These are phyloP conservation scores for Nephila pilipes DNA, from an alignment of 1,140 invertebrate genomes.

Conservation along the genomic window DNA sequence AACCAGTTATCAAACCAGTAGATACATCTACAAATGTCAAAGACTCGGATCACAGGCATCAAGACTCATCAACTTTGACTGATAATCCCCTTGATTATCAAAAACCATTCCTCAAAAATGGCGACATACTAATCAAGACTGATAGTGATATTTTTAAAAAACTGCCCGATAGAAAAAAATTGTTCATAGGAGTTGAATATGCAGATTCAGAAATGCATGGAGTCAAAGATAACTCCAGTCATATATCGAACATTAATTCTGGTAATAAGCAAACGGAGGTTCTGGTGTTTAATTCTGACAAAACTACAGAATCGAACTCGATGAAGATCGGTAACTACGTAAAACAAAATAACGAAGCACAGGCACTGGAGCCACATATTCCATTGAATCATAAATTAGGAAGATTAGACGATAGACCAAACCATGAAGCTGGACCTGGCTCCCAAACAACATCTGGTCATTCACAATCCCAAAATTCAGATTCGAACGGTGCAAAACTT, in stretches of 20 bases:
- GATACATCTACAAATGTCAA: not conserved
- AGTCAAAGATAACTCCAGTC: not conserved
- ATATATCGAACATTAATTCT: not conserved
- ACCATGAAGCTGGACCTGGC: too few species aligned
- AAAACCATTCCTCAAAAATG: too few species aligned
- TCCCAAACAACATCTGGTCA: too few species aligned
- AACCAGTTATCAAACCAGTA: not conserved
- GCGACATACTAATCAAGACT: too few species aligned
- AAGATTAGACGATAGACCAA: too few species aligned
- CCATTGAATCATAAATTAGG: too few species aligned
- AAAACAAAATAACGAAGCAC: too few species aligned
- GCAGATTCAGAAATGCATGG: not conserved
- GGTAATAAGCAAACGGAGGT: not conserved
- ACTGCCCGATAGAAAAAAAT: not conserved
- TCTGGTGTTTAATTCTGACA: not conserved
- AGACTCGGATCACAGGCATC: not conserved
- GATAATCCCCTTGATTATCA: not conserved
- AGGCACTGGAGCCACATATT: too few species aligned
- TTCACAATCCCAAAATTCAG: too few species aligned
- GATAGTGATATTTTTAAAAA: too few species aligned
- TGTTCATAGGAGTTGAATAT: conserved; percentile 28
- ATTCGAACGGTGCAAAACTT: too few species aligned
- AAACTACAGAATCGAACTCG: not conserved
- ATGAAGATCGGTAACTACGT: not conserved
- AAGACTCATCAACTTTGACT: not conserved